These are phyloP conservation scores for Emydocephalus ijimae DNA, from an alignment of 2,113 vertebrate species.

Conservation along the genomic window DNA sequence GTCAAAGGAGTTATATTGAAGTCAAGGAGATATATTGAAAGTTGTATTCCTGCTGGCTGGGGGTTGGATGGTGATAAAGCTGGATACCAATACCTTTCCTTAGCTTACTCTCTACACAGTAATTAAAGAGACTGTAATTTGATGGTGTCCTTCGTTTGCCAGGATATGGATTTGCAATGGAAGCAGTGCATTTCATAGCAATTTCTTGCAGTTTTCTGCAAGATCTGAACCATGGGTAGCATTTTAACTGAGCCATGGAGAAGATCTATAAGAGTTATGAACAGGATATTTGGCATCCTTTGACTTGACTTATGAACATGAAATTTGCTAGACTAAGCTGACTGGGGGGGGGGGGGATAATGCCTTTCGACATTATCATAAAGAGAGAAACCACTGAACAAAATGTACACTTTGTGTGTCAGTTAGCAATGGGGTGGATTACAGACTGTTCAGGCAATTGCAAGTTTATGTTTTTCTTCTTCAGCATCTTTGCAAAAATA, in stretches of 20 bases:
- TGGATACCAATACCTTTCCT: not conserved
- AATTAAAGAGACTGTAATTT: not conserved
- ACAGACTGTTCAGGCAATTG: conserved; percentile 67
- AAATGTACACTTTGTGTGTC: conserved; percentile 67
- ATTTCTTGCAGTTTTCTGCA: not conserved
- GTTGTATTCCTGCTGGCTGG: not conserved
- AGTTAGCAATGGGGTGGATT: conserved; percentile 63
- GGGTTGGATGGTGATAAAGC: not conserved
- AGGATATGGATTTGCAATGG: not conserved
- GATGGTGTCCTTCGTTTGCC: not conserved
- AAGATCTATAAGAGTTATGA: conserved; percentile 47
- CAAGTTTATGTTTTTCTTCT: conserved; percentile 66
- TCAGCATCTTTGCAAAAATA: conserved; percentile 65
- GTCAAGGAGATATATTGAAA: not conserved
- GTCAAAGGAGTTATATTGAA: not conserved
- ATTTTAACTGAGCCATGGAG: not conserved
- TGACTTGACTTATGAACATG: conserved; percentile 54
- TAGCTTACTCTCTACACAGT: not conserved
- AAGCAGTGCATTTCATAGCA: not conserved
- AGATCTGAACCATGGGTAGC: not conserved
- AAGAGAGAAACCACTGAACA: conserved; percentile 66
- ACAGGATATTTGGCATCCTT: conserved; percentile 58
- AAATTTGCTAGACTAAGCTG: conserved; percentile 53
- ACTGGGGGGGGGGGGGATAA: conserved; percentile 52
- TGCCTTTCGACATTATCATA: conserved; percentile 67